A percentile compares a stretch with the other conserved stretches of the same genome.
Conservation (phyloP, 2,888 invertebrate species). For the Chironomus riparius region DNA sequence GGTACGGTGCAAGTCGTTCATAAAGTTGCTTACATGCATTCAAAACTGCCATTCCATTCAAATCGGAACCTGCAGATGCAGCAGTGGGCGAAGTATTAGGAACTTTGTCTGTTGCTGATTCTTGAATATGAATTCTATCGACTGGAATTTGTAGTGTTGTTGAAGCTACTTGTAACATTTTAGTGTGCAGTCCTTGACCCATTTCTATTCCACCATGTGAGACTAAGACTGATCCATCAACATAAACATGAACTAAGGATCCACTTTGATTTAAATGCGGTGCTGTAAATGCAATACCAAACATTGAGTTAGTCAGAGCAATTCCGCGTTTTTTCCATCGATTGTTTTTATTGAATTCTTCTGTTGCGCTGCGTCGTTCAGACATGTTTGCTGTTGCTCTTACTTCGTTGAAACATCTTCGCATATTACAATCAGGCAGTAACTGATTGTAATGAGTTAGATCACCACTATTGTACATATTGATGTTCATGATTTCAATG, state of each 20-base stretch:
- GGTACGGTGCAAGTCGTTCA: conserved; percentile 64
- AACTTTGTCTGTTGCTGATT: conserved; percentile 82
- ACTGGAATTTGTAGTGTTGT: conserved; percentile 58
- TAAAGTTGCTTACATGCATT: conserved; percentile 69
- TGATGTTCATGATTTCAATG: conserved; percentile 56
- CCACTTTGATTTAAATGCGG: conserved; percentile 75
- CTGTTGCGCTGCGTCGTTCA: conserved; percentile 49
- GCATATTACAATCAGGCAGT: conserved; percentile 62
- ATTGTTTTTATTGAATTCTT: conserved; percentile 65
- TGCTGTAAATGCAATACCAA: conserved; percentile 72
- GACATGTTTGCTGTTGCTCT: conserved; percentile 55
- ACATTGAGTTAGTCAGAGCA: conserved; percentile 71
- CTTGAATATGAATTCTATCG: conserved; percentile 68
- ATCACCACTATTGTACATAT: conserved; percentile 73
- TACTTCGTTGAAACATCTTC: conserved; percentile 73
- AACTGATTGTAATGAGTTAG: conserved; percentile 67
- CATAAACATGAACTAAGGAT: conserved; percentile 78
- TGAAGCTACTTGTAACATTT: conserved; percentile 88
- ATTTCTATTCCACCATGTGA: conserved; percentile 93
- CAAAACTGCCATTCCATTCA: conserved; percentile 85
- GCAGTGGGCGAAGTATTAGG: conserved; percentile 87
- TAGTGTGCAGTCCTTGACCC: conserved; percentile 94
- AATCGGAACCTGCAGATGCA: conserved; percentile 78
- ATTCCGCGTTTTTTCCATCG: conserved; percentile 83
- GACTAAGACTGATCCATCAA: conserved; percentile 78